Evolutionary conservation across 2,113 vertebrate genomes (phyloP).

Genomic region (Chloropsis cyanopogon): DNA sequence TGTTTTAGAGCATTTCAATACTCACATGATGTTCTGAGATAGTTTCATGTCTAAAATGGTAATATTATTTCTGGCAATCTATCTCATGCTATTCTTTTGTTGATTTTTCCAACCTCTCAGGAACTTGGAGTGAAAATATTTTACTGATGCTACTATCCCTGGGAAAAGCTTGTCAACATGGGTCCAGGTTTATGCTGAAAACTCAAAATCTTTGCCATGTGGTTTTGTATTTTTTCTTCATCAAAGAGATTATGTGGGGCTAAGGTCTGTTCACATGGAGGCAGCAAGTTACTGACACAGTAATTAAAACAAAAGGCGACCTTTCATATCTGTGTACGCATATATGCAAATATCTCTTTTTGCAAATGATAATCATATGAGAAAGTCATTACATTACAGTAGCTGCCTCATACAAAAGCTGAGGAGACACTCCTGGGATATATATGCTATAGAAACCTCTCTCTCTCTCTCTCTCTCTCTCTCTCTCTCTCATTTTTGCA

Average conservation of each 20-base stretch:
- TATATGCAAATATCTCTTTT: neutral
- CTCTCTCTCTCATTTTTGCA: neutral
- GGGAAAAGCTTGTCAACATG: conserved; percentile 47
- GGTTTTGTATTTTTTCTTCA: neutral
- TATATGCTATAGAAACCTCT: neutral
- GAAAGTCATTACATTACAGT: neutral
- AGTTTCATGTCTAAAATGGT: conserved; percentile 64
- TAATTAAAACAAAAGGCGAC: neutral
- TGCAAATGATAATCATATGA: neutral
- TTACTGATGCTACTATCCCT: conserved; percentile 53
- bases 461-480: neutral
- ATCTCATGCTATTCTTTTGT: conserved; percentile 54
- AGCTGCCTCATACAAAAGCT: neutral
- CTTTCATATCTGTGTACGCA: neutral
- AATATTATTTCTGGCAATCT: conserved; percentile 73
- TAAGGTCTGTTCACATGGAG: neutral
- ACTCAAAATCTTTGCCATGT: neutral
- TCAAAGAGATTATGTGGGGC: neutral
- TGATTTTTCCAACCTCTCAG: conserved; percentile 71
- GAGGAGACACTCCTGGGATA: neutral
- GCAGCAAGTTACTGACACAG: neutral
- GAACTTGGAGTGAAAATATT: conserved; percentile 71
- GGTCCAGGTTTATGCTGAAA: conserved; percentile 54
- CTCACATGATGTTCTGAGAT: conserved; percentile 48
- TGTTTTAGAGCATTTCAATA: conserved; percentile 43